These are phyloP conservation scores for Lagorchestes hirsutus DNA, from an alignment of 2,797 vertebrate genomes.

Conservation along the genomic window DNA sequence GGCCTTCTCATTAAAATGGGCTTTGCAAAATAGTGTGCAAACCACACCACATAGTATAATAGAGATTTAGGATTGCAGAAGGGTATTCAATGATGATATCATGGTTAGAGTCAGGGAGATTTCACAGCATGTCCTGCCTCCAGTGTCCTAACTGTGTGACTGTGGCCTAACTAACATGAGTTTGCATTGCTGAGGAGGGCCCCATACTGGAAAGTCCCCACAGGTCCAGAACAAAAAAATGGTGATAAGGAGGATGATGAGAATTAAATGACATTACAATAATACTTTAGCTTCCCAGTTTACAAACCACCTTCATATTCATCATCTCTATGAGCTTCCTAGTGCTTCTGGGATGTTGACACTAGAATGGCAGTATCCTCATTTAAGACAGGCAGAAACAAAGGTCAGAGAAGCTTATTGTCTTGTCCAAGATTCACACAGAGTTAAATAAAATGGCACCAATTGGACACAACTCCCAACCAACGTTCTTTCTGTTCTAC, in stretches of 20 bases:
- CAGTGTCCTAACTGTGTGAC: background rate
- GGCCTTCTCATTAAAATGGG: conserved; percentile 23
- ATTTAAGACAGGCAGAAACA: background rate
- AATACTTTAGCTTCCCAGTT: background rate
- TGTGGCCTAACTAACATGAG: background rate
- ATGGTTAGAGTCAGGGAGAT: background rate
- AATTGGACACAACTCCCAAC: background rate
- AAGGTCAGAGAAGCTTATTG: background rate
- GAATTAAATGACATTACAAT: background rate
- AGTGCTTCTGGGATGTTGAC: background rate
- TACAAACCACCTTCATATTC: background rate
- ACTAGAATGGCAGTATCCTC: background rate
- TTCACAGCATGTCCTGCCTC: background rate
- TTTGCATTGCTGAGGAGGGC: background rate
- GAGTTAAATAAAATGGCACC: background rate
- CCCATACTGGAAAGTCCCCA: background rate
- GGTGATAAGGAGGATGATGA: background rate
- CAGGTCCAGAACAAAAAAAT: background rate
- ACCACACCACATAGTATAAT: background rate
- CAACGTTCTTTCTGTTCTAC: background rate
- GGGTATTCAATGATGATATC: background rate
- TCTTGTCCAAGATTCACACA: background rate
- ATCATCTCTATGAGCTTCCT: background rate
- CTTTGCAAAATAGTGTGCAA: conserved; percentile 52
- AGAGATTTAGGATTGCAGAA: background rate